Conservation (phyloP, 2,113 vertebrate species). For the Casuarius casuarius region DNA sequence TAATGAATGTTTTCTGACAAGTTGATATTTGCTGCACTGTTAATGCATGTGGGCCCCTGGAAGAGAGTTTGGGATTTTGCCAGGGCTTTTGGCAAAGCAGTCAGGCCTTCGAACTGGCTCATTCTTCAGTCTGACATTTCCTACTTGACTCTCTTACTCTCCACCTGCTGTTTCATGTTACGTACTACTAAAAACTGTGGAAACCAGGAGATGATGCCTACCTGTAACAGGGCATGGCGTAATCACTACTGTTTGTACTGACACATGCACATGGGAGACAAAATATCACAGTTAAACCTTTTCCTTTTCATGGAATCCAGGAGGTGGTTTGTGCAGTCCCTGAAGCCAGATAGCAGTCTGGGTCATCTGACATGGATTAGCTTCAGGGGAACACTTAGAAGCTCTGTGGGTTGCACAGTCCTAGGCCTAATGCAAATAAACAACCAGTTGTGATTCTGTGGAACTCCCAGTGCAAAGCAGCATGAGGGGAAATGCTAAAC, state of each 20-base stretch:
- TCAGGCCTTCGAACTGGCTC: not conserved
- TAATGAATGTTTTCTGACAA: not conserved
- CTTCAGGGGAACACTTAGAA: not conserved
- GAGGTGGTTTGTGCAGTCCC: not conserved
- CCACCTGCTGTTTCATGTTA: not conserved
- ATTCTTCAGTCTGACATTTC: not conserved
- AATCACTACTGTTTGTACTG: no score
- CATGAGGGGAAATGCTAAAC: not conserved
- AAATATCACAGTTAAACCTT: no score
- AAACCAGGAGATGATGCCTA: not conserved
- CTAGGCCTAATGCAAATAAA: not conserved
- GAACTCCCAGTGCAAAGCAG: not conserved
- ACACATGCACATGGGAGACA: rapidly evolving
- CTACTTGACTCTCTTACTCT: not conserved
- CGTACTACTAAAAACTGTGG: not conserved
- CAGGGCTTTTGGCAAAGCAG: not conserved
- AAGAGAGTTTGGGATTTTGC: not conserved
- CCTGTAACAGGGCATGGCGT: not conserved
- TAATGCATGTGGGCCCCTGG: not conserved
- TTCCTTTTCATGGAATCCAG: not conserved
- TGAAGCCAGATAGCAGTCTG: not conserved
- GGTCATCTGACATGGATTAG: not conserved
- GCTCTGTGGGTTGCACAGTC: no score
- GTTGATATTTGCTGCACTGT: not conserved
- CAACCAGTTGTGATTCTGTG: not conserved